Percentiles rank a stretch among this genome's conserved stretches.
These are phyloP conservation scores for Panopea generosa DNA, from an alignment of 2,888 invertebrate genomes.

Conservation along the genomic window DNA sequence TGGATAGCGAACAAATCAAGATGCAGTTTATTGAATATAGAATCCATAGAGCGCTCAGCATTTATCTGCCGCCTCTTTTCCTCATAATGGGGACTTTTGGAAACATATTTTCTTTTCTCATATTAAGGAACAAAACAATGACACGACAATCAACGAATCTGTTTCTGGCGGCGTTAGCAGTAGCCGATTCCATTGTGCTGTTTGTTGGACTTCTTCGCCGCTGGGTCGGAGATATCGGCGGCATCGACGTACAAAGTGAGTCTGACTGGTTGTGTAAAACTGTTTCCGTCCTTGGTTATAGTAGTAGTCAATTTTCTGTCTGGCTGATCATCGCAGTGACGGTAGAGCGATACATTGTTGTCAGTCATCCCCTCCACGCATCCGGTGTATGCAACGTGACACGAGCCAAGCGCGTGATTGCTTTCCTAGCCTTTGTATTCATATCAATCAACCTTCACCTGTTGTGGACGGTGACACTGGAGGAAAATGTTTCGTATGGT, in stretches of 20 bases:
- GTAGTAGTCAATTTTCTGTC: constrained; percentile 81
- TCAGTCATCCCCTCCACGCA: constrained; percentile 81
- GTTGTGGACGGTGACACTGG: constrained; percentile 77
- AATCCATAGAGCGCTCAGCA: constrained; percentile 69
- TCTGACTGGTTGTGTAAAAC: constrained; percentile 79
- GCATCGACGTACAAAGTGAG: constrained; percentile 74
- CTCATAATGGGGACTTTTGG: constrained; percentile 82
- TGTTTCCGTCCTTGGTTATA: constrained; percentile 76
- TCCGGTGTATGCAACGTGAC: constrained; percentile 76
- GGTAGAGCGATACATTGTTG: constrained; percentile 82
- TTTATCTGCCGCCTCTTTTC: constrained; percentile 81
- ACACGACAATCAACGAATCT: constrained; percentile 81
- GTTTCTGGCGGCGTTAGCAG: constrained; percentile 81
- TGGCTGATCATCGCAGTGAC: constrained; percentile 84
- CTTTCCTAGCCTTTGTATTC: constrained; percentile 69
- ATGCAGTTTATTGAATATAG: constrained; percentile 67
- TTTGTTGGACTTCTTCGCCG: constrained; percentile 80
- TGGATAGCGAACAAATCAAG: constrained; percentile 1
- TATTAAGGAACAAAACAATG: constrained; percentile 81
- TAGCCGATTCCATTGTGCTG: constrained; percentile 82
- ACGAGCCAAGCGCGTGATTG: constrained; percentile 77
- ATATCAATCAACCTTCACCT: constrained; percentile 79
- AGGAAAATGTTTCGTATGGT: constrained; percentile 31
- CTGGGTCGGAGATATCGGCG: constrained; percentile 81
- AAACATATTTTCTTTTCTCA: constrained; percentile 82